Conservation (phyloP, 2,113 vertebrate genomes). For the Callipepla californica region DNA sequence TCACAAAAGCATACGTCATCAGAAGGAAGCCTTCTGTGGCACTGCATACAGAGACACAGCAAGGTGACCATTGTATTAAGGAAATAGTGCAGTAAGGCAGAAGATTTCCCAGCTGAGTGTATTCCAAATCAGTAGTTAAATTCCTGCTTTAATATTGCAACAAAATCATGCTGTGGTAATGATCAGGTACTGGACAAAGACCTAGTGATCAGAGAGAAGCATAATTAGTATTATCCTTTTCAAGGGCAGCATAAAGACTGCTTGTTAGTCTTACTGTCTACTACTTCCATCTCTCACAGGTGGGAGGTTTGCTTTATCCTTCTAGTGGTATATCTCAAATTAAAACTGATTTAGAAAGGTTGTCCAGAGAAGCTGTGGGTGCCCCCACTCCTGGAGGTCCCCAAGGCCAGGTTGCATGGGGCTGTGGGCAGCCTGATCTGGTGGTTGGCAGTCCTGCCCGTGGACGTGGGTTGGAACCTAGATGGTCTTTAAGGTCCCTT, state of each 20-base stretch:
- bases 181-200: neutral
- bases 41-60: neutral
- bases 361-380: neutral
- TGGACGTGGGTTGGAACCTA: neutral
- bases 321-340: neutral
- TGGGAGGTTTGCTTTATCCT: neutral
- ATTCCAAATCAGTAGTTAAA: neutral
- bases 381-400: neutral
- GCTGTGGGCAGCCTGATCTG: neutral
- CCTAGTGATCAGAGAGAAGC: neutral
- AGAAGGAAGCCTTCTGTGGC: neutral
- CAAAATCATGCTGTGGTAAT: neutral
- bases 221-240: neutral
- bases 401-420: neutral
- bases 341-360: neutral
- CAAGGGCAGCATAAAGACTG: neutral
- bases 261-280: rapidly evolving
- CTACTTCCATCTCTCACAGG: neutral
- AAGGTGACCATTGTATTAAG: neutral
- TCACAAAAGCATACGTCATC: neutral
- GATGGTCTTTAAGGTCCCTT: neutral
- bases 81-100: neutral
- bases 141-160: neutral
- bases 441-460: neutral
- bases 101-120: neutral